phyloP scores from a whole-genome alignment of 1,140 invertebrate species.

The Bombus sylvicola region DNA sequence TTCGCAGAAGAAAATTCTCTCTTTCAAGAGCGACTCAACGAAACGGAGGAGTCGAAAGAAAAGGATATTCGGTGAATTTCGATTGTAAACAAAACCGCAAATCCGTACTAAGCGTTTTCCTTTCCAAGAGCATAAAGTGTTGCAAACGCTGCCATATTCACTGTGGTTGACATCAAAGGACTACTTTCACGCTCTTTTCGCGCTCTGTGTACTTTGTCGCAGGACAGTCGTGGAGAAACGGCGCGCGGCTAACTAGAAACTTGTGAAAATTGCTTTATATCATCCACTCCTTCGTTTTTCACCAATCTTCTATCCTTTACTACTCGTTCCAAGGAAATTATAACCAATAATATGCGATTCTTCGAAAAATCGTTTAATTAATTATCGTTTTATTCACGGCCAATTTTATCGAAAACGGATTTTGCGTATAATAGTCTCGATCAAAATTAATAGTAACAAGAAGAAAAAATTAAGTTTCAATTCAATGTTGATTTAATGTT shows the following conservation, averaged over 20 bases:
- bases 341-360: background rate
- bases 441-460: background rate
- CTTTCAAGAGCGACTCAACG: too few species aligned
- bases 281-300: background rate
- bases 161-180: slow-evolving; percentile 40
- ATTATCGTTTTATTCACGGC: too few species aligned
- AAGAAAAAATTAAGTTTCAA: background rate
- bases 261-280: slow-evolving; percentile 14
- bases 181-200: slow-evolving; percentile 15
- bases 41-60: background rate
- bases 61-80: slow-evolving; percentile 8
- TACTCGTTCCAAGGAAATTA: background rate
- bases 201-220: background rate
- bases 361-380: background rate
- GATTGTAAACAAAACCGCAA: slow-evolving; percentile 26
- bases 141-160: background rate
- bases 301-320: background rate
- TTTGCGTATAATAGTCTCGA: background rate
- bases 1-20: too few species aligned
- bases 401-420: background rate
- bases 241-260: background rate
- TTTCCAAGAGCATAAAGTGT: background rate
- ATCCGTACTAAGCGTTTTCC: background rate
- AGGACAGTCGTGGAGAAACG: background rate
- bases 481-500: too few species aligned